These are phyloP conservation scores for Megaceryle torquata DNA, from an alignment of 2,113 vertebrate species.

Conservation along the genomic window DNA sequence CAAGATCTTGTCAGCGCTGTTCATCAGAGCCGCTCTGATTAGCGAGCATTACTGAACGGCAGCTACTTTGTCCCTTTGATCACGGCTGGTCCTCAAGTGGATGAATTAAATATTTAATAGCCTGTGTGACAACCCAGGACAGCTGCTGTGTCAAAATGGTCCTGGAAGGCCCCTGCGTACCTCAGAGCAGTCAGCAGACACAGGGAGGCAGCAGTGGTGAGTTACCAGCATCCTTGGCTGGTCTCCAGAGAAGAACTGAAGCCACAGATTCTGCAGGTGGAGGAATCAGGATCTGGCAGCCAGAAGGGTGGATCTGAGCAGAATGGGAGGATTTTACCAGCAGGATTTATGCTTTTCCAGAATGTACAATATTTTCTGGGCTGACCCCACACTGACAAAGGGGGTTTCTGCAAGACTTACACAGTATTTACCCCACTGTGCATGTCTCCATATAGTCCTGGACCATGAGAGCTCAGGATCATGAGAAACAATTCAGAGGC, in stretches of 20 bases:
- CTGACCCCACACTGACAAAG: neutral
- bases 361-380: neutral
- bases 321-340: neutral
- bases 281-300: neutral
- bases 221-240: neutral
- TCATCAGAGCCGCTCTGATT: constrained; percentile 14
- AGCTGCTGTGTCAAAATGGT: neutral
- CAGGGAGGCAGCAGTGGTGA: neutral
- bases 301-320: neutral
- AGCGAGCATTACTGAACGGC: neutral
- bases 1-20: constrained; percentile 16
- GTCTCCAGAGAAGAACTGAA: neutral
- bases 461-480: neutral
- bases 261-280: neutral
- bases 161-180: neutral
- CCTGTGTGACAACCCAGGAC: constrained; percentile 28
- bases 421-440: neutral
- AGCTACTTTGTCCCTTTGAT: constrained; percentile 37
- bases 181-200: neutral
- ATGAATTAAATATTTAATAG: constrained; percentile 25
- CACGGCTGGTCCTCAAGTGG: neutral
- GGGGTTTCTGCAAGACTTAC: neutral
- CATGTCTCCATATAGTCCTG: neutral
- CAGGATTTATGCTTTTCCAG: neutral
- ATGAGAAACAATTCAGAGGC: neutral